Conservation (phyloP, 2,797 vertebrate species). For the Lepus townsendii region DNA sequence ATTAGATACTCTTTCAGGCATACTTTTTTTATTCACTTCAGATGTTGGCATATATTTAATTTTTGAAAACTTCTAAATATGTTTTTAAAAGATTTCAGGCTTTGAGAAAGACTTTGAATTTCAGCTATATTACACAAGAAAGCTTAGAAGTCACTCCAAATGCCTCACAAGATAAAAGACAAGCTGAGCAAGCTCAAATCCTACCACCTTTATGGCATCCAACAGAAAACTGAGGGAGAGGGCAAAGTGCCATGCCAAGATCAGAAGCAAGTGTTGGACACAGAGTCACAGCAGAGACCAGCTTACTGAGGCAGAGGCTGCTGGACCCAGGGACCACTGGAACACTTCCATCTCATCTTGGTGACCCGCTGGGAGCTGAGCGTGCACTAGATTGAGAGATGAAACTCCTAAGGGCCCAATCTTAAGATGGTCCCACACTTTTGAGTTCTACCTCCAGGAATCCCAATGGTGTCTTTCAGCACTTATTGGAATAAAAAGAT, state of each 20-base stretch:
- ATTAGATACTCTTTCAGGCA: neutral
- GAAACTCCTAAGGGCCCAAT: neutral
- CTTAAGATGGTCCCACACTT: neutral
- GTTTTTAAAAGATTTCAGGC: neutral
- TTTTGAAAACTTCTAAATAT: neutral
- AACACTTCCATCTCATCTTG: neutral
- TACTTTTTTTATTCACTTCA: neutral
- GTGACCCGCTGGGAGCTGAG: too few species aligned
- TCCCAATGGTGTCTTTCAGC: neutral
- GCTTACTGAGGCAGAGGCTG: neutral
- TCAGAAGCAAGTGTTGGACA: neutral
- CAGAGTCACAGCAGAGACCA: neutral
- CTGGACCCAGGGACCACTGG: neutral
- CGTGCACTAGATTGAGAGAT: neutral
- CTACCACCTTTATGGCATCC: neutral
- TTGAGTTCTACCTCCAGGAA: neutral
- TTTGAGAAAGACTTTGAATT: neutral
- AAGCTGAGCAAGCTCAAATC: neutral
- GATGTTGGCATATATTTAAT: neutral
- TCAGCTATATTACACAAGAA: neutral
- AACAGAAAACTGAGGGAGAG: neutral
- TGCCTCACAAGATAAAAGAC: neutral
- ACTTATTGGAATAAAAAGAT: neutral
- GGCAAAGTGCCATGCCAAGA: neutral
- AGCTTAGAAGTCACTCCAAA: neutral